A percentile compares a stretch with the other conserved stretches of the same genome.
These are phyloP conservation scores for Muricea muricata DNA, from an alignment of 92 coral and sea anemone genomes.

Conservation along the genomic window DNA sequence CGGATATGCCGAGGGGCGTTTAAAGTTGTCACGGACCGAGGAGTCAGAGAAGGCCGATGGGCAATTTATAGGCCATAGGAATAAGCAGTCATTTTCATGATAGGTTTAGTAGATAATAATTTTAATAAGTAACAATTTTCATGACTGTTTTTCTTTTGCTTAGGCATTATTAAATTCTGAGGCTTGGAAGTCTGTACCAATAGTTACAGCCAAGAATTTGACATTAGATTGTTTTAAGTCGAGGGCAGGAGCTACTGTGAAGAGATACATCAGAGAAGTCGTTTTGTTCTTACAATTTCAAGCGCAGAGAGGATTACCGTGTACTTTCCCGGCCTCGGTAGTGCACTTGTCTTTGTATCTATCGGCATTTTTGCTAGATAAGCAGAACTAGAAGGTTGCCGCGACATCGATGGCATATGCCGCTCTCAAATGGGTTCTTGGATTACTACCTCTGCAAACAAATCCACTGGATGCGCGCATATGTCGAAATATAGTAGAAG, in stretches of 20 bases:
- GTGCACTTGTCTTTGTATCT: conserved; percentile 25
- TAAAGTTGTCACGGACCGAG: too few species aligned
- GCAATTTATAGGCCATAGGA: too few species aligned
- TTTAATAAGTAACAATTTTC: too few species aligned
- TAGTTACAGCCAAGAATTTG: background rate
- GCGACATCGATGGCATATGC: conserved; percentile 50
- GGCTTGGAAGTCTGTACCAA: background rate
- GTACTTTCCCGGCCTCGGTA: background rate
- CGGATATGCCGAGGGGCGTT: too few species aligned
- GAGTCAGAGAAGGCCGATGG: too few species aligned
- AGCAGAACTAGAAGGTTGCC: background rate
- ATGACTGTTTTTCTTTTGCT: too few species aligned
- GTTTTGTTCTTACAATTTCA: background rate
- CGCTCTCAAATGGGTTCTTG: conserved; percentile 53
- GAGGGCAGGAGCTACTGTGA: background rate
- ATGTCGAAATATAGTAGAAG: conserved; percentile 46
- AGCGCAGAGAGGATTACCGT: background rate
- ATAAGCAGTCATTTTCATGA: too few species aligned
- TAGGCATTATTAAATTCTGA: background rate
- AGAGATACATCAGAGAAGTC: background rate
- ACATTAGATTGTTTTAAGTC: background rate
- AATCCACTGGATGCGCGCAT: conserved; percentile 51
- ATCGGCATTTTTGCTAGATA: background rate
- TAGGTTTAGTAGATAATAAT: too few species aligned
- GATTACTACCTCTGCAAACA: conserved; percentile 18